Conservation (phyloP, 2,888 invertebrate species). For the Agrochola macilenta region DNA sequence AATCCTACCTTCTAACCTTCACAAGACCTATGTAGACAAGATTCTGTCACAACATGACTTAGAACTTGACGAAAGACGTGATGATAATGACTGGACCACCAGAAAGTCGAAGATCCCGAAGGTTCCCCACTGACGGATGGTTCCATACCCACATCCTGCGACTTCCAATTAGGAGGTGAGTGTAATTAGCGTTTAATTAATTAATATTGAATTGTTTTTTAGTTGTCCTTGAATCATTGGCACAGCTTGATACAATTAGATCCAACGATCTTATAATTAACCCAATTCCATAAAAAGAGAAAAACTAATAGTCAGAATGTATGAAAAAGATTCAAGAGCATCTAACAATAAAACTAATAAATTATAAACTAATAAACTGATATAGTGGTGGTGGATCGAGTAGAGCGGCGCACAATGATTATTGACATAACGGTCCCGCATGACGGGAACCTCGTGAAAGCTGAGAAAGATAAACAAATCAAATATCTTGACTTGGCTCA, state of each 20-base stretch:
- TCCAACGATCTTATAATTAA: neutral
- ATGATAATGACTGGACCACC: constrained; percentile 70
- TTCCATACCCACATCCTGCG: constrained; percentile 82
- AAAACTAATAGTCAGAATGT: neutral
- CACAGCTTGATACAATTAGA: neutral
- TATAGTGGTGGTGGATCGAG: too few species aligned
- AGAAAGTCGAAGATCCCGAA: constrained; percentile 76
- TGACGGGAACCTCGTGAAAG: too few species aligned
- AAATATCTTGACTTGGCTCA: too few species aligned
- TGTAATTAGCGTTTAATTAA: constrained; percentile 72
- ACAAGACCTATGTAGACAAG: constrained; percentile 22
- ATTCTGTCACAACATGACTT: constrained; percentile 52
- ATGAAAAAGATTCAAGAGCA: constrained; percentile 53
- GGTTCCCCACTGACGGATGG: constrained; percentile 75
- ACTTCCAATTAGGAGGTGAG: constrained; percentile 84
- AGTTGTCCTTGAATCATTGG: constrained; percentile 54
- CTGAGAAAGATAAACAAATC: too few species aligned
- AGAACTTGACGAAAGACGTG: constrained; percentile 62
- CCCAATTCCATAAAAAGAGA: neutral
- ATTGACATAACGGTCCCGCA: too few species aligned
- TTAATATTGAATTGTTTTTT: constrained; percentile 44
- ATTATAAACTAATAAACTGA: too few species aligned
- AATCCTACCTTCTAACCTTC: constrained; percentile 20
- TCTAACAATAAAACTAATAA: constrained; percentile 41
- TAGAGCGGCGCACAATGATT: too few species aligned